These are phyloP conservation scores for Protonibea diacanthus DNA, from an alignment of 2,797 vertebrate genomes.

Conservation along the genomic window DNA sequence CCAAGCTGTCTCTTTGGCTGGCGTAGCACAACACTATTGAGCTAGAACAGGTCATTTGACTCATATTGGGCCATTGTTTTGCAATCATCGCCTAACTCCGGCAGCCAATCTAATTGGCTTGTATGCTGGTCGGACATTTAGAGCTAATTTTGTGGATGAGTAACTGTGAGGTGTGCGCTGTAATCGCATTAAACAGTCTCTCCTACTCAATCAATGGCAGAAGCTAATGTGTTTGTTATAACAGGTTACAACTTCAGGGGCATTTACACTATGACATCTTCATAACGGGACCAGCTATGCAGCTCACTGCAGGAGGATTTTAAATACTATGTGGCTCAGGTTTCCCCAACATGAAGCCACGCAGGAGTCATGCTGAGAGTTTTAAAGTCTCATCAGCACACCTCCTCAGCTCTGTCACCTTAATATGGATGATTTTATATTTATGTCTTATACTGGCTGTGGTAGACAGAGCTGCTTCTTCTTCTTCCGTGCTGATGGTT, in stretches of 20 bases:
- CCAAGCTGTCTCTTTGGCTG: constrained; percentile 74
- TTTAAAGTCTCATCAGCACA: constrained; percentile 19
- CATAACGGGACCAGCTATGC: background rate
- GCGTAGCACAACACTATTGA: constrained; percentile 36
- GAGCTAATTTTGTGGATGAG: constrained; percentile 75
- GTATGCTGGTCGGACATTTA: constrained; percentile 64
- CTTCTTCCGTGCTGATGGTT: constrained; percentile 18
- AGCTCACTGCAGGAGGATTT: constrained; percentile 8
- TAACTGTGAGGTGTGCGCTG: constrained; percentile 59
- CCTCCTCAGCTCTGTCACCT: constrained; percentile 18
- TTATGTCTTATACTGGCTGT: constrained; percentile 29
- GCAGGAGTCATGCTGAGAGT: constrained; percentile 12
- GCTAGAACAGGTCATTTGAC: constrained; percentile 71
- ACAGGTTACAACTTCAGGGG: constrained; percentile 48
- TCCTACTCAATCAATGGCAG: constrained; percentile 60
- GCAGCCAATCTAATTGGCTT: constrained; percentile 69
- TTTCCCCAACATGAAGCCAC: constrained; percentile 12
- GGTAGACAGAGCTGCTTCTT: constrained; percentile 19
- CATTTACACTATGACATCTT: constrained; percentile 25
- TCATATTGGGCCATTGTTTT: constrained; percentile 69
- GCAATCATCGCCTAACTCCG: constrained; percentile 59
- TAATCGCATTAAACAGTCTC: constrained; percentile 69
- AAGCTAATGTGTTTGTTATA: constrained; percentile 62
- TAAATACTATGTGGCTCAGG: background rate
- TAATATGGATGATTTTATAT: constrained; percentile 18